phyloP scores from a whole-genome alignment of 2,113 vertebrate genomes.

The Cyprinodon variegatus region DNA sequence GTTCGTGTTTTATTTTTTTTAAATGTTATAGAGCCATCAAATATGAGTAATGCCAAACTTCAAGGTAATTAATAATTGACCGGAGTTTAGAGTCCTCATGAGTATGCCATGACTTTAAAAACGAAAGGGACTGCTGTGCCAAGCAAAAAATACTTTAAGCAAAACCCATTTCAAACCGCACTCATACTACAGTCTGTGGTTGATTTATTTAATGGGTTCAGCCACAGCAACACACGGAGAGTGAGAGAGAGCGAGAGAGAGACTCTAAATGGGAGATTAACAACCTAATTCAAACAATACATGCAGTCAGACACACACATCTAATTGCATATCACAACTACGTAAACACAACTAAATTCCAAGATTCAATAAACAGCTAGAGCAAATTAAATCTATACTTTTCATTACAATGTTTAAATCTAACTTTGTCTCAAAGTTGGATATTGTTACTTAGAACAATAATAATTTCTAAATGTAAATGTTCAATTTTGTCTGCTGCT shows the following conservation, averaged over 20 bases:
- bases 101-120: slow-evolving; percentile 43
- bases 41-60: slow-evolving; percentile 37
- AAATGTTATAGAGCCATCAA: slow-evolving; percentile 15
- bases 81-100: slow-evolving; percentile 22
- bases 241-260: not conserved
- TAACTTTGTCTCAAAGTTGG: not conserved
- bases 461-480: not conserved
- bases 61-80: slow-evolving; percentile 46
- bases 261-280: slow-evolving; percentile 32
- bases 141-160: slow-evolving; percentile 38
- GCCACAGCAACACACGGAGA: not conserved
- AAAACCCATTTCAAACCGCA: slow-evolving; percentile 44
- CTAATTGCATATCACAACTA: too few relatives aligned
- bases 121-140: slow-evolving; percentile 32
- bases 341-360: too few relatives aligned
- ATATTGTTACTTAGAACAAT: not conserved
- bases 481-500: not conserved
- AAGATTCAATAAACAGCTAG: too few relatives aligned
- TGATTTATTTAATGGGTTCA: slow-evolving; percentile 63
- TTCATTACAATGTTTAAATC: too few relatives aligned
- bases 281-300: slow-evolving; percentile 18
- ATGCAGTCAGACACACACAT: too few relatives aligned
- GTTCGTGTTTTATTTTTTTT: slow-evolving; percentile 33
- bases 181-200: slow-evolving; percentile 42
- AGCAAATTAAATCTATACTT: too few relatives aligned